Evolutionary conservation across 2,113 vertebrate genomes (phyloP).

Genomic region (Cairina moschata): DNA sequence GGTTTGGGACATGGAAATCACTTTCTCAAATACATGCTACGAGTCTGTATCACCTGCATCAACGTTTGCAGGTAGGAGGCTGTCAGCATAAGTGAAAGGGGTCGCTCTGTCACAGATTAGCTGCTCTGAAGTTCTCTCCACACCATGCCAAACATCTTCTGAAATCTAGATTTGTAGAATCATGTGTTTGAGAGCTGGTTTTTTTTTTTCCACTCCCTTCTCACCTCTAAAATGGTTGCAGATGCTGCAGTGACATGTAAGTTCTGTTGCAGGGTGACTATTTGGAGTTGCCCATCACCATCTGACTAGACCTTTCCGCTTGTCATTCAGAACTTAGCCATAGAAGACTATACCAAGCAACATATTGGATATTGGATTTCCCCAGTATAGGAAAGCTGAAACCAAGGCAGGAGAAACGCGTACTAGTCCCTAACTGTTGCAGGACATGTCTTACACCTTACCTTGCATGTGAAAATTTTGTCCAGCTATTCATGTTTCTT

Average conservation of each 20-base stretch:
- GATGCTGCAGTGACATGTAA: background rate
- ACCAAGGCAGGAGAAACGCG: background rate
- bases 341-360: background rate
- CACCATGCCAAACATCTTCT: background rate
- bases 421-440: background rate
- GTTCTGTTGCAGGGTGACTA: too few relatives aligned
- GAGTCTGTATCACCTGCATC: background rate
- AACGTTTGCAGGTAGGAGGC: background rate
- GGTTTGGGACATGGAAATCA: background rate
- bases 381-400: background rate
- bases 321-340: background rate
- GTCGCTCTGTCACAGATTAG: background rate
- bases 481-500: background rate
- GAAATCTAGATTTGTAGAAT: background rate
- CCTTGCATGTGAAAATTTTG: background rate
- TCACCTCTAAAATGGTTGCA: background rate
- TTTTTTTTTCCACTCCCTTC: background rate
- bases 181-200: background rate
- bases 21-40: background rate
- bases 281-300: background rate
- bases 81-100: background rate
- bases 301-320: too few relatives aligned
- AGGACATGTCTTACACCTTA: background rate
- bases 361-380: accelerated
- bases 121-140: background rate